Evolutionary conservation across 2,888 invertebrate genomes (phyloP).

Genomic region (Amphipyra tragopoginis): DNA sequence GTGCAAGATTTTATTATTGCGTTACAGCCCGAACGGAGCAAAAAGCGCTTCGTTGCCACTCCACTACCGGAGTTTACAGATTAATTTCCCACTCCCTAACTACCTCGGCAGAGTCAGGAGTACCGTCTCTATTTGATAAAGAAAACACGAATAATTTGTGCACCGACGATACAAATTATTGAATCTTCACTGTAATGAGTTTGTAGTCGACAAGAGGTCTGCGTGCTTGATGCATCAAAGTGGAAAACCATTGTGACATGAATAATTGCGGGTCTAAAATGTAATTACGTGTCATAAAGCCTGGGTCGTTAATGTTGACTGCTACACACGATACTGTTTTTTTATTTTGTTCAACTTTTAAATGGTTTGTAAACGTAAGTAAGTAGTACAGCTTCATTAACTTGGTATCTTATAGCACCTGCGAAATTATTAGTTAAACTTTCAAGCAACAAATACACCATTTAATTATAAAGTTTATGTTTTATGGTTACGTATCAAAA

Average conservation of each 20-base stretch:
- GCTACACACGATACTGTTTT: slow-evolving; percentile 50
- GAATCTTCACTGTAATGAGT: slow-evolving; percentile 53
- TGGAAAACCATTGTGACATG: slow-evolving; percentile 68
- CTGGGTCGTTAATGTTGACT: slow-evolving; percentile 68
- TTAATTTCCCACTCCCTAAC: slow-evolving; percentile 75
- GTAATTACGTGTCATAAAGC: slow-evolving; percentile 74
- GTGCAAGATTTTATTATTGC: slow-evolving; percentile 82
- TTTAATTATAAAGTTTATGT: slow-evolving; percentile 23
- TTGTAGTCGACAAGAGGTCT: slow-evolving; percentile 48
- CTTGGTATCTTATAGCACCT: slow-evolving; percentile 29
- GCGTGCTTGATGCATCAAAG: slow-evolving; percentile 61
- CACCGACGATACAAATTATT: slow-evolving; percentile 62
- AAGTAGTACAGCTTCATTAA: slow-evolving; percentile 30
- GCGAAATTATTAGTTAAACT: slow-evolving; percentile 28
- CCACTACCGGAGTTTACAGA: slow-evolving; percentile 66
- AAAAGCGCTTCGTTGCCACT: slow-evolving; percentile 57
- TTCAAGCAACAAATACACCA: slow-evolving; percentile 14
- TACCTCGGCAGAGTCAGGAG: slow-evolving; percentile 45
- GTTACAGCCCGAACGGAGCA: slow-evolving; percentile 71
- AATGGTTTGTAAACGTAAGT: slow-evolving; percentile 27
- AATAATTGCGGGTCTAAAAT: slow-evolving; percentile 72
- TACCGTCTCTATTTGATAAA: slow-evolving; percentile 66
- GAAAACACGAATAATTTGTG: slow-evolving; percentile 65
- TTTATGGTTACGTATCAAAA: too few species aligned
- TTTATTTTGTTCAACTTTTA: slow-evolving; percentile 24